Evolutionary conservation across 2,113 vertebrate genomes (phyloP).

Genomic region (Chaetorhynchus papuensis): DNA sequence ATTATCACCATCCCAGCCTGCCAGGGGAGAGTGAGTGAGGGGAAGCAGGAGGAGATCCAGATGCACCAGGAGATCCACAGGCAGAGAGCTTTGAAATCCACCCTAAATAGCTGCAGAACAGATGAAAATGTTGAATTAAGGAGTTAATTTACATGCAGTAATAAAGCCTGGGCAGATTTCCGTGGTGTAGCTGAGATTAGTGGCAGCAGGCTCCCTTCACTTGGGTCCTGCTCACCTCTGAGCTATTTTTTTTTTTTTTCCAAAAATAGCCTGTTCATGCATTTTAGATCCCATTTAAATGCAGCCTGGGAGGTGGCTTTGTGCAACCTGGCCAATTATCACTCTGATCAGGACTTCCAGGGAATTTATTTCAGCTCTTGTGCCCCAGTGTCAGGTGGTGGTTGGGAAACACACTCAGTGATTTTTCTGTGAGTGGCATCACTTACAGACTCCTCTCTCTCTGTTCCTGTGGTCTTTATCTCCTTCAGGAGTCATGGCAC

Average conservation of each 20-base stretch:
- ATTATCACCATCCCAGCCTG: background rate
- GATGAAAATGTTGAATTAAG: background rate
- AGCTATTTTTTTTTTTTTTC: background rate
- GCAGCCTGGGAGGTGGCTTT: background rate
- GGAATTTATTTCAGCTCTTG: background rate
- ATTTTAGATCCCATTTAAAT: background rate
- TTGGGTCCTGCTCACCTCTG: background rate
- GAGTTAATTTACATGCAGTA: background rate
- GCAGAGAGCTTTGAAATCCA: background rate
- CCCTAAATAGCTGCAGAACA: background rate
- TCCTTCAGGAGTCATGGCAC: background rate
- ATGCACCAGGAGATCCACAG: background rate
- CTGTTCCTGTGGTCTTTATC: background rate
- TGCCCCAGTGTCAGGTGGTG: background rate
- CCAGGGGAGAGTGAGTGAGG: background rate
- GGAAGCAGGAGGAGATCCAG: background rate
- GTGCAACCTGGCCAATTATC: background rate
- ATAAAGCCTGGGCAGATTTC: background rate
- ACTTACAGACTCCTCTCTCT: background rate
- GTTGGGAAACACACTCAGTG: background rate
- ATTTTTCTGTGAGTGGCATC: background rate
- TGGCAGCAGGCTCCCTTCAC: background rate
- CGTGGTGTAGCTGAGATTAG: rapidly evolving
- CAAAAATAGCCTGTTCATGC: background rate
- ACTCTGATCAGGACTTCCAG: background rate